Percentiles rank a stretch among this genome's conserved stretches.
phyloP scores from a whole-genome alignment of 2,888 invertebrate genomes.

The Neoscelio sp. region DNA sequence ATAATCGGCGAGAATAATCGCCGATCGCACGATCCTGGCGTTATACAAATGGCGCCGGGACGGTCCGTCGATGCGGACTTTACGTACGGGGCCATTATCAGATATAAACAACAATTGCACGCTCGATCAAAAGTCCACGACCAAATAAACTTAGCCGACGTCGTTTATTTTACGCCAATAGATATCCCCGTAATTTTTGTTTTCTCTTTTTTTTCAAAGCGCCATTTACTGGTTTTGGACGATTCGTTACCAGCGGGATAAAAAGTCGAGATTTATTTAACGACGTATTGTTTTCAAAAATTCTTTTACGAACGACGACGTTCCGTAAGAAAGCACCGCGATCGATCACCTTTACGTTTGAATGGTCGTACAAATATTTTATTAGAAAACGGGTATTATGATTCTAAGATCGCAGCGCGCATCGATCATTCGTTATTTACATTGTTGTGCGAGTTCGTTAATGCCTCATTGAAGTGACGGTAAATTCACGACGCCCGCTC shows the following conservation, averaged over 20 bases:
- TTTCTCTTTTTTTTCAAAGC: too few relatives aligned
- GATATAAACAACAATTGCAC: constrained; percentile 62
- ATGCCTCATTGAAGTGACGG: constrained; percentile 54
- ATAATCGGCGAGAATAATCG: constrained; percentile 72
- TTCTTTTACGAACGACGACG: not conserved
- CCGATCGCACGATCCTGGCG: constrained; percentile 68
- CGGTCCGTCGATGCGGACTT: constrained; percentile 55
- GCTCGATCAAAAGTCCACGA: constrained; percentile 48
- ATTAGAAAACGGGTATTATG: constrained; percentile 34
- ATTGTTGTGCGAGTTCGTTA: constrained; percentile 56
- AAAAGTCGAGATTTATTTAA: too few relatives aligned
- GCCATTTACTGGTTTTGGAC: too few relatives aligned
- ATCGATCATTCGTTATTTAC: constrained; percentile 60
- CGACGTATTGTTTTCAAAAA: too few relatives aligned
- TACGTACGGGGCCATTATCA: constrained; percentile 50
- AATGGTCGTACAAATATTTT: constrained; percentile 8
- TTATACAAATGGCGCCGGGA: constrained; percentile 64
- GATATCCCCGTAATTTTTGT: too few relatives aligned
- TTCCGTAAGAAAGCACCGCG: constrained; percentile 26
- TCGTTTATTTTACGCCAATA: constrained; percentile 34
- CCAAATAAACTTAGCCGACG: constrained; percentile 17
- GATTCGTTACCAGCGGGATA: too few relatives aligned
- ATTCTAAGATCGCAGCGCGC: constrained; percentile 31
- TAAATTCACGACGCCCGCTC: constrained; percentile 27
- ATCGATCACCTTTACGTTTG: constrained; percentile 34